Evolutionary conservation across 1,140 invertebrate species (phyloP), one percentile per base, ranked within the genome.

Genomic region (Caenorhabditis latens): DNA sequence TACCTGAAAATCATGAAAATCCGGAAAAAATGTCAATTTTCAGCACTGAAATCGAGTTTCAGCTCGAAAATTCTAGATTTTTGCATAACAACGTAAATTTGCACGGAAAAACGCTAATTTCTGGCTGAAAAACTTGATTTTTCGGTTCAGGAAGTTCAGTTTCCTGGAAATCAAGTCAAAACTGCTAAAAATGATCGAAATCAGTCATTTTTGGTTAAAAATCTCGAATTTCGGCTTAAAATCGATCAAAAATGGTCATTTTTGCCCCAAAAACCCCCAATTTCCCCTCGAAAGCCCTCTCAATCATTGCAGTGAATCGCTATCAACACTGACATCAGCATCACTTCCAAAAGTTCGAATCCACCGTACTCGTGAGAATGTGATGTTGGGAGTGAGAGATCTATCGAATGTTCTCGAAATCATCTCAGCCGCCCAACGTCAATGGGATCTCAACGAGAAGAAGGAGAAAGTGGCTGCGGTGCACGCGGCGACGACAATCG

Each of bases 401-500:
- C 46, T 79, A 19, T 50, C 71, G 21, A 79, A 79, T 24, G 71
- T 79, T 13, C 46, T 79, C 14, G 71, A 79, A 50, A n/a, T 79
- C 8, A 79, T 79, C 9, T 8, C 46, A 7, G 24, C 71, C 16
- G 71, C 71, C 46, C 71, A 79, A 79, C 19, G 71, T 9, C 46
- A 79, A 79, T 79, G 71, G 71, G 71, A 79, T 79, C 13, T 79
- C 13, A 50, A 79, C 24, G 71, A 79, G 46, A 79, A 79, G 46
- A 79, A 79, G 71, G 71, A 79, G 46, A 79, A 79, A n/a, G 71
- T 79, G 71, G 71, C 71, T 4, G 71, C 71, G 4, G 71, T 79
- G 43, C 71, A 79, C 50, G 46, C 71, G 13, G 24, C 46, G 19
- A 11, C 43, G 24, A 14, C n/a, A 24, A 9, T 11, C 19, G 4